phyloP scores from a whole-genome alignment of 1,140 invertebrate genomes.

The Lucilia sericata region DNA sequence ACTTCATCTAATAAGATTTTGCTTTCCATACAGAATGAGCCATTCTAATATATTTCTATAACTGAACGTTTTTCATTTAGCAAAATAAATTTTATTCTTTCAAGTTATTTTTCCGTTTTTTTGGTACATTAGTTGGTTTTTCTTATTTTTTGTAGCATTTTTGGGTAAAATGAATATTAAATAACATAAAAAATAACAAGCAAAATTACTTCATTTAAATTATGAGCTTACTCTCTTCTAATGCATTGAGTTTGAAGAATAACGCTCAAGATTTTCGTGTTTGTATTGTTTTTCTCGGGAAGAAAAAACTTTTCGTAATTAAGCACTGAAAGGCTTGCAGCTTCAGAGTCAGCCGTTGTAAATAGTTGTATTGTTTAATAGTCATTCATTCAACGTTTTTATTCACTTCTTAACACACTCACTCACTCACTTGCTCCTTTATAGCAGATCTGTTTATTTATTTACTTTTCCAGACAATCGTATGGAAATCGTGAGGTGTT shows the following conservation, averaged over 20 bases:
- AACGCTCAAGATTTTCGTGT: background rate
- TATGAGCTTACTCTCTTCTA: conserved; percentile 31
- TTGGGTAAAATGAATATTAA: conserved; percentile 30
- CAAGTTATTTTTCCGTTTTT: background rate
- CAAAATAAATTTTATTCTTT: background rate
- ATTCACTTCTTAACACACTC: background rate
- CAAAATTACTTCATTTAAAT: conserved; percentile 43
- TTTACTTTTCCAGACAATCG: background rate
- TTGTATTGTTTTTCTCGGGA: background rate
- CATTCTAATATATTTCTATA: no score
- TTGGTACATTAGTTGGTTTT: background rate
- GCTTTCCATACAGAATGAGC: no score
- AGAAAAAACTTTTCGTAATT: background rate
- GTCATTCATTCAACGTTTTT: background rate
- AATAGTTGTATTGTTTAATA: conserved; percentile 6
- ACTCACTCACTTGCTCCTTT: background rate
- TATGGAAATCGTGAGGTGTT: no score
- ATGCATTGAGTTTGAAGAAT: conserved; percentile 23
- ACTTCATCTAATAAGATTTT: no score
- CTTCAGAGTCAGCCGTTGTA: background rate
- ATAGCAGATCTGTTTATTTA: background rate
- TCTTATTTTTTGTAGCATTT: background rate
- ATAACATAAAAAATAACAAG: conserved; percentile 24
- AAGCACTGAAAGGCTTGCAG: background rate
- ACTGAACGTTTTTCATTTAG: background rate